phyloP scores from a whole-genome alignment of 2,113 vertebrate species.

The Myanophis thanlyinensis region DNA sequence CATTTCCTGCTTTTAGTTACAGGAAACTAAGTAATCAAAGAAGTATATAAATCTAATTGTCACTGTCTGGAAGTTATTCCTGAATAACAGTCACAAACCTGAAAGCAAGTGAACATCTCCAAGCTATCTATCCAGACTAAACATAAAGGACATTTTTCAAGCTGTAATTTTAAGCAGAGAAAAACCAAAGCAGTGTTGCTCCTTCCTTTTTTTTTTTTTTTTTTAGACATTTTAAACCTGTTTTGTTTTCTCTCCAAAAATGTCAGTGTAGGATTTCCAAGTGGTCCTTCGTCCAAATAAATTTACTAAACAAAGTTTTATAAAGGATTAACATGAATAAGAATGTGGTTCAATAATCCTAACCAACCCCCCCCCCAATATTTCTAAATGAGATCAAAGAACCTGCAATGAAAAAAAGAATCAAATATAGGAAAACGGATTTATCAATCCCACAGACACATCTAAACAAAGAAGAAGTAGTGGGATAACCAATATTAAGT shows the following conservation, averaged over 20 bases:
- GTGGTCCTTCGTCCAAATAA: neutral
- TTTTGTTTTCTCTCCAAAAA: neutral
- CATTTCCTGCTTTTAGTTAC: conserved; percentile 57
- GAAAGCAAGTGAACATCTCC: conserved; percentile 61
- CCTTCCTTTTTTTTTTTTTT: neutral
- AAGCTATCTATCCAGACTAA: conserved; percentile 58
- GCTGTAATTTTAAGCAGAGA: conserved; percentile 55
- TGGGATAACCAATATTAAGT: neutral
- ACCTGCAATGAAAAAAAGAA: neutral
- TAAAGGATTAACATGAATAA: neutral
- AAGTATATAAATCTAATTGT: conserved; percentile 66
- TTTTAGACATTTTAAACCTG: neutral
- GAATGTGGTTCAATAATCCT: neutral
- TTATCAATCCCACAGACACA: neutral
- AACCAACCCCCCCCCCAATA: too few species aligned
- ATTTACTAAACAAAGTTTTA: neutral
- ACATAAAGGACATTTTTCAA: conserved; percentile 55
- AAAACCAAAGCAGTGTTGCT: conserved; percentile 47
- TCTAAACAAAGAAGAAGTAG: neutral
- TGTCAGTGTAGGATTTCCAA: neutral
- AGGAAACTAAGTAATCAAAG: conserved; percentile 65
- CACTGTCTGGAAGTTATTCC: conserved; percentile 62
- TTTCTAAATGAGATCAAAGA: neutral
- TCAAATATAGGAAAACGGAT: neutral
- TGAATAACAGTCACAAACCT: conserved; percentile 62